Conservation (phyloP, 2,888 invertebrate genomes). For the Rhogogaster chlorosoma region DNA sequence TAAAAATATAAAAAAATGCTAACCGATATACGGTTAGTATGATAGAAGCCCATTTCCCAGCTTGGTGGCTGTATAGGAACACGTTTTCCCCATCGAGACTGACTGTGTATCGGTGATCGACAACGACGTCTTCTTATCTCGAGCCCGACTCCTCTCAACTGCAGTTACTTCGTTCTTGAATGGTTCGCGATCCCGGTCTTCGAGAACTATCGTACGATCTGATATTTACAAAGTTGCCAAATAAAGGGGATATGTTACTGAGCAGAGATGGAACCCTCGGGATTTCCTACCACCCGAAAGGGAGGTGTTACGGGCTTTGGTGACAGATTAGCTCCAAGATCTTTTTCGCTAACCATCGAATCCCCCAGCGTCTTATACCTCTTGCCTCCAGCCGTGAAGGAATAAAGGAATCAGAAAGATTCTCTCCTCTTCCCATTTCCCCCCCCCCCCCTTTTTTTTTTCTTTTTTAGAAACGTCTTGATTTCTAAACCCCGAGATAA, state of each 20-base stretch:
- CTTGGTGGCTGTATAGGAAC: background rate
- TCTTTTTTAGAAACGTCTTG: background rate
- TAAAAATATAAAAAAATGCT: background rate
- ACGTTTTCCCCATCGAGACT: background rate
- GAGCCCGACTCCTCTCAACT: slow-evolving; percentile 23
- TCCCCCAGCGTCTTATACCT: background rate
- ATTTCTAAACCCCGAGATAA: slow-evolving; percentile 4
- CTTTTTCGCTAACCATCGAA: slow-evolving; percentile 45
- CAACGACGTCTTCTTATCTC: slow-evolving; percentile 38
- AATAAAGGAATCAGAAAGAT: background rate
- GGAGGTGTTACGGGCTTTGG: slow-evolving; percentile 45
- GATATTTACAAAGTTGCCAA: slow-evolving; percentile 51
- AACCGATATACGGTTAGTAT: background rate
- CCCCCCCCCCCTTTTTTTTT: too few species aligned
- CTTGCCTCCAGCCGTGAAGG: background rate
- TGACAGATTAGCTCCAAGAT: slow-evolving; percentile 48
- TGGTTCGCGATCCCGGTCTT: slow-evolving; percentile 11
- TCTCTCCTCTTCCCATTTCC: background rate
- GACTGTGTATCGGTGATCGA: slow-evolving; percentile 38
- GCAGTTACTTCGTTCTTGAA: slow-evolving; percentile 37
- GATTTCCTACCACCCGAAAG: slow-evolving; percentile 4
- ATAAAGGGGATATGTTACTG: slow-evolving; percentile 45
- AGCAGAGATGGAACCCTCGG: slow-evolving; percentile 37
- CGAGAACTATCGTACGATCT: slow-evolving; percentile 25
- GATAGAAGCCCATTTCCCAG: background rate